These are phyloP conservation scores for Dasyurus viverrinus DNA, from an alignment of 2,113 vertebrate genomes.

Conservation along the genomic window DNA sequence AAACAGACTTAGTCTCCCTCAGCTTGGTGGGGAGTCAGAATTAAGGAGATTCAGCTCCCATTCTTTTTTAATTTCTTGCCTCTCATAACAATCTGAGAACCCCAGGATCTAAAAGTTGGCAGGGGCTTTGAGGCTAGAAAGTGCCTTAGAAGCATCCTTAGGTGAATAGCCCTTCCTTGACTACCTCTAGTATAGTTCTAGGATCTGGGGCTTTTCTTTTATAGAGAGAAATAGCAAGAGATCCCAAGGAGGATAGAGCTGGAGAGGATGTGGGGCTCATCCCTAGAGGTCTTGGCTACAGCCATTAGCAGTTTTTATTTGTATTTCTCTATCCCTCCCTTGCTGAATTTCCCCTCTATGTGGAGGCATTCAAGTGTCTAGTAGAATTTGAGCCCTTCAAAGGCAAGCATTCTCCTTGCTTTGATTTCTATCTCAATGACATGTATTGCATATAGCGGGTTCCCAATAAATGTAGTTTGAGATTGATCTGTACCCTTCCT, in stretches of 20 bases:
- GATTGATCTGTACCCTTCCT: background rate
- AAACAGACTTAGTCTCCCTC: conserved; percentile 34
- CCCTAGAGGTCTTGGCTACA: background rate
- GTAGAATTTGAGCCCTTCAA: background rate
- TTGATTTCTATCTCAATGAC: background rate
- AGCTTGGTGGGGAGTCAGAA: conserved; percentile 1
- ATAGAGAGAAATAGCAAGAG: background rate
- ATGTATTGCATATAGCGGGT: background rate
- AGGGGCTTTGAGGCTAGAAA: background rate
- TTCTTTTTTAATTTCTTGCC: background rate
- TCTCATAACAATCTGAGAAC: background rate
- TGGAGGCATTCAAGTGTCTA: background rate
- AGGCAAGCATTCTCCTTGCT: background rate
- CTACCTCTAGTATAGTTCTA: background rate
- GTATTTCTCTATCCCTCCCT: background rate
- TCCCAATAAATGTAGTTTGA: background rate
- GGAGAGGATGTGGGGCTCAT: background rate
- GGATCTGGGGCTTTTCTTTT: background rate
- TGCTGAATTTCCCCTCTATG: background rate
- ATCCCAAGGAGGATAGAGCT: background rate
- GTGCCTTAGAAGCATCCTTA: background rate
- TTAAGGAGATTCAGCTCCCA: conserved; percentile 30
- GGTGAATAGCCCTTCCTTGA: background rate
- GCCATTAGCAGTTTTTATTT: background rate
- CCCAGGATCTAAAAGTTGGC: background rate